These are phyloP conservation scores for Cathartes aura DNA, from an alignment of 2,113 vertebrate genomes.

Conservation along the genomic window DNA sequence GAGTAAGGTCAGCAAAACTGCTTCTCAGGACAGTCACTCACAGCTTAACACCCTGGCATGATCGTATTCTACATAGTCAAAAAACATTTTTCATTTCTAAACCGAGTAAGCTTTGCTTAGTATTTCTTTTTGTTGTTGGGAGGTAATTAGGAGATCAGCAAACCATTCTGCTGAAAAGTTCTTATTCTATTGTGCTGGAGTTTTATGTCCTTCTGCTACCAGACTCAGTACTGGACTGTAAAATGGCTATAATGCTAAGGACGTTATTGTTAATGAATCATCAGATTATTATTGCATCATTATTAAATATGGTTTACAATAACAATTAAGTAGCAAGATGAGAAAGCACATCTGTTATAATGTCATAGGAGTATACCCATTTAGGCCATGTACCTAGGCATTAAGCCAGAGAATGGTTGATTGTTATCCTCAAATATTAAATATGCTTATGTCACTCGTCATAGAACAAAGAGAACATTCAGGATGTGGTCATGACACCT, in stretches of 20 bases:
- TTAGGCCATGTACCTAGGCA: not conserved
- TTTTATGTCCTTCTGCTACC: not conserved
- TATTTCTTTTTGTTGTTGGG: not conserved
- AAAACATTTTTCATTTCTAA: not conserved
- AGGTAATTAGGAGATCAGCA: not conserved
- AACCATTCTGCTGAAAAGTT: not conserved
- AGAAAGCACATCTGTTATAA: not conserved
- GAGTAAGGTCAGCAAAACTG: not conserved
- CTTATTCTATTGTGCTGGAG: not conserved
- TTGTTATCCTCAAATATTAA: not conserved
- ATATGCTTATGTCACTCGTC: not conserved
- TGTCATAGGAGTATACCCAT: not conserved
- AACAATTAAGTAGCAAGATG: not conserved
- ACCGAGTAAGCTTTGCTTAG: not conserved
- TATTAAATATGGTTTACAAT: not conserved
- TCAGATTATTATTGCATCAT: not conserved
- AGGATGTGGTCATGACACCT: not conserved
- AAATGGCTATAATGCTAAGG: not conserved
- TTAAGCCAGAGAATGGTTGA: not conserved
- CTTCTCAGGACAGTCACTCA: not conserved
- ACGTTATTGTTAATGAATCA: not conserved
- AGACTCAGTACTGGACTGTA: not conserved
- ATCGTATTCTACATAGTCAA: not conserved
- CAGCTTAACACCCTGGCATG: not conserved
- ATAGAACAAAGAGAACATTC: not conserved